Evolutionary conservation across 2,888 invertebrate genomes (phyloP), one percentile per base, ranked within the genome.

Genomic region (Nymphalis urticae): DNA sequence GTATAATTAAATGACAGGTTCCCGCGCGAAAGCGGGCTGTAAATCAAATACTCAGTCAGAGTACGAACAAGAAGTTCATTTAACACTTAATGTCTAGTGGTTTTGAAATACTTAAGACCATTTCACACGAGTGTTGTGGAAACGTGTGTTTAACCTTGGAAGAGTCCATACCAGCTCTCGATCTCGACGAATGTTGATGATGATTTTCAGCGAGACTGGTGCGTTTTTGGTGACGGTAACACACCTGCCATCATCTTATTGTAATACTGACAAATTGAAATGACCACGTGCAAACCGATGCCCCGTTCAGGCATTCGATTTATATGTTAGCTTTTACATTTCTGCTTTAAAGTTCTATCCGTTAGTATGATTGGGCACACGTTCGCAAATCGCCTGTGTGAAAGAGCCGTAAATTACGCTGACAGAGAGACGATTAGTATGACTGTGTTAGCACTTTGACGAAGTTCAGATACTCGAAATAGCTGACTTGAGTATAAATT

Each of bases 361-460:
- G 9, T 19, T 10, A 51, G 3, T 10, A 19, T 21, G 4, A 13
- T 51, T 51, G 7, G 9, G 19, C 51, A 51, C 9, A 7, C 53
- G 24, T 53, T 53, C 16, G 0, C 10, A 51, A 21, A 56, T 56
- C 54, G 32, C 27, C n/a, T 32, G 24, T 56, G 54, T 56, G 54
- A 32, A 56, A 56, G 54, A 17, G 2, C 54, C 27, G 54, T 56
- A 27, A 54, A 62, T 66, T 54, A 16, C 36, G 66, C 66, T 66
- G 61, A 66, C 66, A 62, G 62, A 62, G 66, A 56, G 32, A 48
- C 66, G 66, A 66, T 66, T 66, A 66, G 54, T 62, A 48, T 32
- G 54, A 61, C 42, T 54, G 53, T 48, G 62, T 62, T 61, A 62
- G 66, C 66, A 62, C 60, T 66, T 66, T 66, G 47, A 62, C 36